Base-by-base conservation (phyloP, 2,797 vertebrate genomes). In the Danio tinwini region DNA sequence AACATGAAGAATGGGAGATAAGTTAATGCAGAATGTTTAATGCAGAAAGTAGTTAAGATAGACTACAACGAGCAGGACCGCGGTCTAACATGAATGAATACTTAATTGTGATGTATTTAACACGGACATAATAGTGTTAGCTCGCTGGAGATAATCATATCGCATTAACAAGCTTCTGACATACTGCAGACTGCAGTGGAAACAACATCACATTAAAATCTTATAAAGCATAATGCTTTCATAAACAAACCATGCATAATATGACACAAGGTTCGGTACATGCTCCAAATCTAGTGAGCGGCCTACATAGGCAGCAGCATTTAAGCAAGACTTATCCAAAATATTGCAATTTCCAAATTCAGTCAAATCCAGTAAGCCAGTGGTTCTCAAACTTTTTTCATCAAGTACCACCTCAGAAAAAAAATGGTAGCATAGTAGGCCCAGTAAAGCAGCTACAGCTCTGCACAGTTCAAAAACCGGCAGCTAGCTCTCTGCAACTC, bases 81-180 rank as follows among this genome's bases (percentile, higher is more conserved):
- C 45, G 21, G 42, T 45, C 47, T 59, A 59, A 67, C 29, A 58
- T 8, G 39, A 64, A 68, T 61, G 10, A 65, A 69, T 79, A 39
- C 44, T 61, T 74, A 56, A 79, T 84, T 81, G 63, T 70, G 63
- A 81, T 78, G 58, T 76, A 71, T 78, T 81, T 40, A 44, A 61
- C 59, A 65, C 6, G 4, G 39, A 47, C 11, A 49, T 56, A 78
- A 74, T 75, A 40, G 21, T 37, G 49, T 56, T 80, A 11, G 14
- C 64, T 44, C 42, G 4, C n/a, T 55, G 74, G 29, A 59, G 45
- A 65, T 62, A 62, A 68, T 49, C 61, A 61, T 83, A 78, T 74
- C 19, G 17, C 59, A 68, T 73, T 58, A 76, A 85, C 59, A 52
- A 68, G 58, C 70, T 63, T 45, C 6, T 82, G 73, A 61, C 40